A percentile compares a stretch with the other conserved stretches of the same genome.
Conservation (phyloP, 2,113 vertebrate genomes). For the Sisor rabdophorus region DNA sequence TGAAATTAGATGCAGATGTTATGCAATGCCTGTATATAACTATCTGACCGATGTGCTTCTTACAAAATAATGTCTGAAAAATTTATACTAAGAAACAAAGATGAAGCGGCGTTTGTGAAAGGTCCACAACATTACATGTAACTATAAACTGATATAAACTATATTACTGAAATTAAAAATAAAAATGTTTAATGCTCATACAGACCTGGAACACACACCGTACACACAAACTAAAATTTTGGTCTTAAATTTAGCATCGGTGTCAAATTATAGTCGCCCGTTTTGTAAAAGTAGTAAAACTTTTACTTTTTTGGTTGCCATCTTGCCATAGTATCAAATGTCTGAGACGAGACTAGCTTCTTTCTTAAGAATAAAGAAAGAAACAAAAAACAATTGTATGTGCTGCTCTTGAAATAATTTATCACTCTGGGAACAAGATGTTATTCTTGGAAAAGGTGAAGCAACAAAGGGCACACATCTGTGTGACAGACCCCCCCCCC, state of each 20-base stretch:
- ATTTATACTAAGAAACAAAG: not conserved
- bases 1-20: constrained; percentile 8
- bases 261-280: not conserved
- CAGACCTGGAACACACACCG: not conserved
- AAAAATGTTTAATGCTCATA: too few species aligned
- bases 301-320: not conserved
- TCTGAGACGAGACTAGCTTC: not conserved
- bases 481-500: constrained; percentile 12
- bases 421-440: constrained; percentile 24
- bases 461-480: constrained; percentile 5
- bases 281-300: not conserved
- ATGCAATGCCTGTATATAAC: not conserved
- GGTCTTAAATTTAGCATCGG: not conserved
- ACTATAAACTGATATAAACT: not conserved
- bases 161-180: not conserved
- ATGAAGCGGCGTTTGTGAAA: not conserved
- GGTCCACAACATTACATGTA: not conserved
- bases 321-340: not conserved
- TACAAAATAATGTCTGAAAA: too few species aligned
- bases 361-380: not conserved
- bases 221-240: not conserved
- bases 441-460: constrained; percentile 20
- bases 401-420: constrained; percentile 16
- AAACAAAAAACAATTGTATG: not conserved
- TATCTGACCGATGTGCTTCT: not conserved